Evolutionary conservation across 2,113 vertebrate genomes (phyloP), one percentile per base, ranked within the genome.

Genomic region (Euleptes europaea): DNA sequence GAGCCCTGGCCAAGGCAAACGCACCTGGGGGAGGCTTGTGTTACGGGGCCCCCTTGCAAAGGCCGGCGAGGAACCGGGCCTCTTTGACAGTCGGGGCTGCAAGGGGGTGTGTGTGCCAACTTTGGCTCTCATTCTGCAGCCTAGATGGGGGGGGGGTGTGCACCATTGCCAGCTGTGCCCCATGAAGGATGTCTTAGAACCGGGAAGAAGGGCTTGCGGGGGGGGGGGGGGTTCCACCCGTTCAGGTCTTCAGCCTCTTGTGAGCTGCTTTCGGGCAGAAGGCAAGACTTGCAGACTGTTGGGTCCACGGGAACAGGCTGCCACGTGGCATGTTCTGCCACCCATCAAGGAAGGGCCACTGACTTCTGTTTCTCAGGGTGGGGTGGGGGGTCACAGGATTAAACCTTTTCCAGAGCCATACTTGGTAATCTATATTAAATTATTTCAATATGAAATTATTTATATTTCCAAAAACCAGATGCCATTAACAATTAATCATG

Each of bases 11-110:
- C 93, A 92, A 94, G 82, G 47, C 87, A 92, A 92, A 92, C 63
- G 80, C 92, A 92, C 93, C 93, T 88, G 90, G 86, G 92, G 92
- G 94, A 92, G 80, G 82, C 88, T 93, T 8, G 12, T 23, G 86
- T 94, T 93, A 88, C 88, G 80, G n/a, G n/a, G 87, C 82, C 88
- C 88, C 91, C 91, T 90, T 84, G 12, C 1, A 0, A 76, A 82
- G 82, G 78, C 82, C 70, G 5, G 40, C 51, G 0, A 77, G 57
- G 15, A 88, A 84, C 87, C 57, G 77, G 88, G 91, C 90, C 88
- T 63, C 91, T 90, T n/a, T 86, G 80, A 23, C 49, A 77, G 74
- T 70, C 65, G 82, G 84, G 79, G 85, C 82, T 84, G 65, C 66
- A 78, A 76, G 38, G 42, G 49, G 33, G 17, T 4, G 47, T 51